Percentiles rank a stretch among this genome's conserved stretches.
phyloP scores from a whole-genome alignment of 2,113 vertebrate species.

The Anguilla rostrata region DNA sequence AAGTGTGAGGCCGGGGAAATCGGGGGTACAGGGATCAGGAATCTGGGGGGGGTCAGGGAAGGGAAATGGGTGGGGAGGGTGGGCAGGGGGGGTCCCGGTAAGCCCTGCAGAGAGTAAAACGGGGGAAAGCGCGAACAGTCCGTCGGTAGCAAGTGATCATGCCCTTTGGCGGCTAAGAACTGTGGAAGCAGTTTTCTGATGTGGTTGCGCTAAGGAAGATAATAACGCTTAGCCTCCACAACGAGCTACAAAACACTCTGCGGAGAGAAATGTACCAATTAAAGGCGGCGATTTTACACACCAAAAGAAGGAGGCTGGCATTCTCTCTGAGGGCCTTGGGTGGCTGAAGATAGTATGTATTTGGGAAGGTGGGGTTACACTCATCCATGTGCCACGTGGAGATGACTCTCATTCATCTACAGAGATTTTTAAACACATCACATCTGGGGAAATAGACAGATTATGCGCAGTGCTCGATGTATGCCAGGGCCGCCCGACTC shows the following conservation, averaged over 20 bases:
- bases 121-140: background rate
- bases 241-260: conserved; percentile 2
- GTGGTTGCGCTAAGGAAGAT: background rate
- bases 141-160: conserved; percentile 9
- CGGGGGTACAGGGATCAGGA: background rate
- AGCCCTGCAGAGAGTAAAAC: conserved; percentile 2
- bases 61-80: background rate
- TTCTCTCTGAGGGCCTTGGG: background rate
- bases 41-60: background rate
- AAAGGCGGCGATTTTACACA: background rate
- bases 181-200: conserved; percentile 8
- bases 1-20: background rate
- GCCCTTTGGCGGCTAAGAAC: conserved; percentile 11
- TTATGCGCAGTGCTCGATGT: too few species aligned
- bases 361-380: background rate
- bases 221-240: background rate
- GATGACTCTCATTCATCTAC: background rate
- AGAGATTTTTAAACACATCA: background rate
- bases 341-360: background rate
- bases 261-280: background rate
- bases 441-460: background rate
- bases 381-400: background rate
- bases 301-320: background rate
- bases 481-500: too few species aligned
- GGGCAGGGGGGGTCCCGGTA: background rate